phyloP scores from a whole-genome alignment of 2,113 vertebrate species.

The Oreotrochilus melanogaster region DNA sequence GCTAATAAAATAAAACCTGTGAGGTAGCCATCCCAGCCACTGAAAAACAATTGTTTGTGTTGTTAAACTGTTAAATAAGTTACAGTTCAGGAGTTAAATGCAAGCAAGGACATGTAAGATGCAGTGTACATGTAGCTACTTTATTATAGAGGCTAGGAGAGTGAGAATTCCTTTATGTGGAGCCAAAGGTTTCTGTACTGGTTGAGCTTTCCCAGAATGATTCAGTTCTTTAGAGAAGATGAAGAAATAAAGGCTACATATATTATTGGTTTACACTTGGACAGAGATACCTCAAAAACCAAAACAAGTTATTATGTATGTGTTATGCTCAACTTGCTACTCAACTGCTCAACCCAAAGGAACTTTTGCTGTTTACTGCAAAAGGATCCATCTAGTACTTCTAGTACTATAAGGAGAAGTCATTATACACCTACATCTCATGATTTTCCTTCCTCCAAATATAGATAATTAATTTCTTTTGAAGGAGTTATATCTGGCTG shows the following conservation, averaged over 20 bases:
- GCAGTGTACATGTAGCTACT: background rate
- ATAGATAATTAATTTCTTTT: background rate
- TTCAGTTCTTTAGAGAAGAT: background rate
- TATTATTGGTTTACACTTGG: background rate
- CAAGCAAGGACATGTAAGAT: background rate
- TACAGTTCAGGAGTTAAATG: background rate
- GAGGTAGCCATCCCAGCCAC: background rate
- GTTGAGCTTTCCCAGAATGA: background rate
- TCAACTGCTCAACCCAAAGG: background rate
- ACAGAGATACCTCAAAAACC: background rate
- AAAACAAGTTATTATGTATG: background rate
- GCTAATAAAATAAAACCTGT: background rate
- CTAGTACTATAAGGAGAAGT: background rate
- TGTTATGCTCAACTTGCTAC: background rate
- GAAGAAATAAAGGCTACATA: background rate
- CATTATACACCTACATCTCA: background rate
- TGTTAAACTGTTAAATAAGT: background rate
- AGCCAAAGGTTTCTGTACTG: background rate
- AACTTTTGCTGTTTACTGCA: background rate
- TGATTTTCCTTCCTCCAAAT: background rate
- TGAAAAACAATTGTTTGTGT: rapidly evolving
- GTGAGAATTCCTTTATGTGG: background rate
- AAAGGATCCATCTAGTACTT: background rate
- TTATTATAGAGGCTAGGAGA: background rate
- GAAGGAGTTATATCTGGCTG: background rate